Evolutionary conservation across 2,113 vertebrate genomes (phyloP), one percentile per base, ranked within the genome.

Genomic region (Alligator mississippiensis): DNA sequence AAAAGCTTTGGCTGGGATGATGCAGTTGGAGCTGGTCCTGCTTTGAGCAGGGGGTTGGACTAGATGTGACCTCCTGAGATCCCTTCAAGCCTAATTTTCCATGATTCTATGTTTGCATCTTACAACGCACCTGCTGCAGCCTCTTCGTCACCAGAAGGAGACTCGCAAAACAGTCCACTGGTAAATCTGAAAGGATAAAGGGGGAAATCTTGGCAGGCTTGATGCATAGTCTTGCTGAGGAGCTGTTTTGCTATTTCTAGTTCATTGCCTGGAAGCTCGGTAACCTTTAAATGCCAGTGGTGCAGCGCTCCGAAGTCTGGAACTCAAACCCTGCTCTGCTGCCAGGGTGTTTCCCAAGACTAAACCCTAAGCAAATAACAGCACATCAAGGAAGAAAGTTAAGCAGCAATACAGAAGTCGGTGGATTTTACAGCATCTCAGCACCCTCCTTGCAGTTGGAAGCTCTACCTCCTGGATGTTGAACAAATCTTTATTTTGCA

Each of bases 311-410:
- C 0, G 2, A 85, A 85, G 74, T 4, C 28, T 4, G 9, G 75
- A 95, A 82, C 0, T 6, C 11, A 90, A 92, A 92, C 60, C 17
- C 30, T 63, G 0, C 0, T 15, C 58, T 47, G 80, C 82, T 14
- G 92, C 89, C 90, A 94, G 90, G 89, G 94, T 88, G 84, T 61
- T 95, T 95, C 92, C 94, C 78, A 75, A 83, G 54, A 10, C 89
- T 82, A 85, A 89, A 81, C 75, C 80, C 60, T 58, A 70, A 80
- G 21, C n/a, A 85, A 94, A 66, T 11, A 83, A 38, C 2, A 91
- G 59, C 30, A 66, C 18, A 64, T 5, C 0, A 1, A 24, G 30
- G 63, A 87, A 89, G 34, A 63, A 82, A 87, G 62, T 1, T 1
- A 62, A 18, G 25, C 86, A 87, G 57, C 62, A 85, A 66, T 7